Conservation (phyloP, 2,888 invertebrate genomes). For the Pelosia muscerda region DNA sequence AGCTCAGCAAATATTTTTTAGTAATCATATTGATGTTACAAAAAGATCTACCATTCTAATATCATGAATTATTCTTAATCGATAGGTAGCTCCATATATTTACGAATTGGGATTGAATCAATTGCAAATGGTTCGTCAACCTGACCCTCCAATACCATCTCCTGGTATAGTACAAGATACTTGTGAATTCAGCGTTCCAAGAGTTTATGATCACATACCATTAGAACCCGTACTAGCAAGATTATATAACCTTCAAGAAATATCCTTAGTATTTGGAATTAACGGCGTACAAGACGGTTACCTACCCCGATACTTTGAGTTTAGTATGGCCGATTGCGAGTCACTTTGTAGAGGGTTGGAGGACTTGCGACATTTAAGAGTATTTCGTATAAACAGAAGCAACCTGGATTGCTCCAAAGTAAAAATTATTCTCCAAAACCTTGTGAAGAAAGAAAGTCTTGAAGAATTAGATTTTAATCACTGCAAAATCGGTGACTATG, state of each 20-base stretch:
- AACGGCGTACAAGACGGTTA: conserved; percentile 85
- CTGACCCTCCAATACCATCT: conserved; percentile 68
- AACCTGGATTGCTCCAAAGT: conserved; percentile 87
- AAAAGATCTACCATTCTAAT: background rate
- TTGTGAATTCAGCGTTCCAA: conserved; percentile 73
- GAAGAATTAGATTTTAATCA: conserved; percentile 89
- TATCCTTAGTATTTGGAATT: conserved; percentile 73
- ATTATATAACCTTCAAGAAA: conserved; percentile 85
- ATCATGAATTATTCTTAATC: conserved; percentile 9
- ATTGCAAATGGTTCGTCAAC: conserved; percentile 85
- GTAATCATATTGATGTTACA: background rate
- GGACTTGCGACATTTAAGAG: conserved; percentile 77
- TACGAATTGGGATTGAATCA: conserved; percentile 82
- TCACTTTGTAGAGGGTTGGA: conserved; percentile 85
- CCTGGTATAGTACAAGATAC: conserved; percentile 70
- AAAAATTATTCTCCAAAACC: conserved; percentile 86
- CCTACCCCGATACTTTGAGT: conserved; percentile 87
- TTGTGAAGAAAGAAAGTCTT: conserved; percentile 81
- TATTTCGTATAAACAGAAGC: conserved; percentile 87
- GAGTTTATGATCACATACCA: conserved; percentile 86
- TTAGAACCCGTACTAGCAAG: conserved; percentile 83
- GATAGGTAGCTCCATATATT: conserved; percentile 83
- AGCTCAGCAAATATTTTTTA: background rate
- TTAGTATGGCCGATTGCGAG: conserved; percentile 87
- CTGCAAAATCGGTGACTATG: conserved; percentile 88